Percentiles rank a stretch among this genome's conserved stretches.
Conservation (phyloP, 2,888 invertebrate species). For the Drosophila peninsularis region DNA sequence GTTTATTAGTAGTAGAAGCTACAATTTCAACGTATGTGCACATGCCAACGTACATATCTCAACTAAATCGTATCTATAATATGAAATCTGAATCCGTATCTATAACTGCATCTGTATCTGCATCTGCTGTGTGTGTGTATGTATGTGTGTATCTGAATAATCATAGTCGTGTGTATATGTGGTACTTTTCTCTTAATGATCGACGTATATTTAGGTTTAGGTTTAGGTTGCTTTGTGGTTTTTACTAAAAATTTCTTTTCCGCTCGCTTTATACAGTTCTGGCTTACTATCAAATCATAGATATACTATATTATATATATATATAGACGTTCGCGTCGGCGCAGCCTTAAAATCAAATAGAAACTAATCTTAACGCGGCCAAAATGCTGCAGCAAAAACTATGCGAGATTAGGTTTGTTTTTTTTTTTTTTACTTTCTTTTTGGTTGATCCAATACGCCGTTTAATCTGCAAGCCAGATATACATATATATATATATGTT, state of each 20-base stretch:
- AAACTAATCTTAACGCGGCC: conserved; percentile 62
- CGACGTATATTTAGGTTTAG: conserved; percentile 35
- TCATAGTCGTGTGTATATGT: conserved; percentile 30
- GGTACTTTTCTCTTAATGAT: conserved; percentile 40
- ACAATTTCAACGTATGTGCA: conserved; percentile 77
- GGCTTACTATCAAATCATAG: conserved; percentile 51
- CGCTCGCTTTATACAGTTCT: conserved; percentile 64
- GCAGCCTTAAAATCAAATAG: conserved; percentile 47
- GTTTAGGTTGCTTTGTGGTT: conserved; percentile 47
- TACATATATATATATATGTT: not conserved
- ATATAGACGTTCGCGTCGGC: conserved; percentile 32
- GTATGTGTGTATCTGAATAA: conserved; percentile 34
- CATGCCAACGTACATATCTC: conserved; percentile 51
- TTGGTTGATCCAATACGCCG: conserved; percentile 65
- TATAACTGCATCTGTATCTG: conserved; percentile 20
- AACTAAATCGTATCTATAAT: conserved; percentile 66
- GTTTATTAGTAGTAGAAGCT: conserved; percentile 72
- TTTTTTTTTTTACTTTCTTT: not conserved
- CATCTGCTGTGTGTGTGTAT: conserved; percentile 19
- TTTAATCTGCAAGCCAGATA: conserved; percentile 55
- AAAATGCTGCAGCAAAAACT: conserved; percentile 63
- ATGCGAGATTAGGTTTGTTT: conserved; percentile 71
- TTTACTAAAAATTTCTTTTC: conserved; percentile 33
- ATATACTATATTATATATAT: conserved; percentile 11
- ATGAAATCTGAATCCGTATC: conserved; percentile 32